A percentile compares a stretch with the other conserved stretches of the same genome.
phyloP scores from a whole-genome alignment of 2,888 invertebrate species.

The Nyleta sp. region DNA sequence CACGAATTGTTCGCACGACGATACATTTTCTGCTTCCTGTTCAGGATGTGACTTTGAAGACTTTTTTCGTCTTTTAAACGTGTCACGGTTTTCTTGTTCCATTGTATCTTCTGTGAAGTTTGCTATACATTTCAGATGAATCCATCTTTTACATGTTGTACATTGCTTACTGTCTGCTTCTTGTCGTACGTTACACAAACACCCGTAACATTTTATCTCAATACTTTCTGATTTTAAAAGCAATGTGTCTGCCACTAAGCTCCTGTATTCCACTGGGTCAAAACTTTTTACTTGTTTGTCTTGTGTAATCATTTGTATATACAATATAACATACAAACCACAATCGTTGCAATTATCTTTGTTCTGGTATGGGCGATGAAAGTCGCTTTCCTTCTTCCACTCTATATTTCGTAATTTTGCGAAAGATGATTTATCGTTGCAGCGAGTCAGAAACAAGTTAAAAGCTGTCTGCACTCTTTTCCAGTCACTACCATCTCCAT shows the following conservation, averaged over 20 bases:
- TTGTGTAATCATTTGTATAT: slow-evolving; percentile 9
- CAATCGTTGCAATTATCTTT: background rate
- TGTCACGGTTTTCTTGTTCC: too few species aligned
- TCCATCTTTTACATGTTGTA: background rate
- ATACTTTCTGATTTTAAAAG: background rate
- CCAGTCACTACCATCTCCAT: background rate
- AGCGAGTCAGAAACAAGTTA: background rate
- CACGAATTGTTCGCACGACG: too few species aligned
- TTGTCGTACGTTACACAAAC: background rate
- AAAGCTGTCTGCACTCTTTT: background rate
- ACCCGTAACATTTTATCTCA: background rate
- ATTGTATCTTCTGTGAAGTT: too few species aligned
- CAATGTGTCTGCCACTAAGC: background rate
- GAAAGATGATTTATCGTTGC: slow-evolving; percentile 12
- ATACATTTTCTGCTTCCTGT: too few species aligned
- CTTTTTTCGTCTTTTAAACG: too few species aligned
- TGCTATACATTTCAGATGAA: background rate
- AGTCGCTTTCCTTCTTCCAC: slow-evolving; percentile 4
- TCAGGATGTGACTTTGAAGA: too few species aligned
- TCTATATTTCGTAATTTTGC: slow-evolving; percentile 6
- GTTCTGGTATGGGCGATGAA: background rate
- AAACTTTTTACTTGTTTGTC: background rate
- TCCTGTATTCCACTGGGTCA: background rate
- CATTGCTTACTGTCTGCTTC: background rate
- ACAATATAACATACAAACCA: slow-evolving; percentile 4